Percentiles rank a stretch among this genome's conserved stretches.
Conservation (phyloP, 2,888 invertebrate genomes). For the Limenitis camilla region DNA sequence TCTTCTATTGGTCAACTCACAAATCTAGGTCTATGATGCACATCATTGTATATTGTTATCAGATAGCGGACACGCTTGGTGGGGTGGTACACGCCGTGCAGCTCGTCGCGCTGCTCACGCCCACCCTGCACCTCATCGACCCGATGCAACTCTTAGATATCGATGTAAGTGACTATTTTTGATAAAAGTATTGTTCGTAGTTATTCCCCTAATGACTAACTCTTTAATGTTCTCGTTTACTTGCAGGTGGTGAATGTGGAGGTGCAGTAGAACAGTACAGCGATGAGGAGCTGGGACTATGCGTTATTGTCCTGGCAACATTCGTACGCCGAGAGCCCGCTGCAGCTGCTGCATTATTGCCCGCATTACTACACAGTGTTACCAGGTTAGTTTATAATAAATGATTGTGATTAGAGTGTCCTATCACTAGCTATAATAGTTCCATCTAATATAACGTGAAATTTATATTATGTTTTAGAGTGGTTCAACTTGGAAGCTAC, state of each 20-base stretch:
- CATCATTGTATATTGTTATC: not conserved
- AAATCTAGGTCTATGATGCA: not conserved
- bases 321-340: slow-evolving; percentile 97
- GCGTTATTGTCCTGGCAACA: slow-evolving; percentile 94
- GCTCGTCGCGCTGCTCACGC: slow-evolving; percentile 52
- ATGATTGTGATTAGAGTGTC: too few relatives aligned
- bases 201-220: not conserved
- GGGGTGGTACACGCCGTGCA: slow-evolving; percentile 28
- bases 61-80: slow-evolving; percentile 30
- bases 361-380: slow-evolving; percentile 91
- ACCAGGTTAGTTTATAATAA: slow-evolving; percentile 78
- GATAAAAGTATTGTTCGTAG: not conserved
- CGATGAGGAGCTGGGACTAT: slow-evolving; percentile 96
- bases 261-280: slow-evolving; percentile 92
- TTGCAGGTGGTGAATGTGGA: slow-evolving; percentile 90
- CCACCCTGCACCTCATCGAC: slow-evolving; percentile 41
- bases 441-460: too few relatives aligned
- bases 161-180: slow-evolving; percentile 38
- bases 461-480: too few relatives aligned
- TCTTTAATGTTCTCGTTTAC: not conserved
- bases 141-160: slow-evolving; percentile 47
- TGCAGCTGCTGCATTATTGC: slow-evolving; percentile 93
- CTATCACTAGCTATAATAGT: too few relatives aligned
- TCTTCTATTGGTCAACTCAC: not conserved
- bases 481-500: slow-evolving; percentile 85